Evolutionary conservation across 92 coral and sea anemone genomes (phyloP), one percentile per base, ranked within the genome.

Genomic region (Epizoanthus fatuus): DNA sequence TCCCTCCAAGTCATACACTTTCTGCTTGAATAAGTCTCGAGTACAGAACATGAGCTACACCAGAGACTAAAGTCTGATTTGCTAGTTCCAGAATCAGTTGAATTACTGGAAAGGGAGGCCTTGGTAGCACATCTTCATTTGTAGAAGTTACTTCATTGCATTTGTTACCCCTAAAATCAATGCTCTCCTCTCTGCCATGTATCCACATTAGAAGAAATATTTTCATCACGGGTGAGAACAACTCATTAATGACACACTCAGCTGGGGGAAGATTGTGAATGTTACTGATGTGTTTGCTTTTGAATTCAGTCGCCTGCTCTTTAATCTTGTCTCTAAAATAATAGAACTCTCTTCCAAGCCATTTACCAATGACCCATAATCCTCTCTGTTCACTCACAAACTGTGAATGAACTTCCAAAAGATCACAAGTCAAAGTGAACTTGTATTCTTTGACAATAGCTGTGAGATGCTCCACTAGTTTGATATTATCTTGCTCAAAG

Each of bases 21-120:
- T 95, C 97, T 35, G 96, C 84, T 78, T 86, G 83, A 44, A 92
- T 88, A 4, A 96, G 86, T 63, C 97, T 87, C 17, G 98, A 96
- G 57, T 92, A 96, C 86, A 96, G 64, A 15, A 96, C 98, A 85
- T 96, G 99, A 12, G 99, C 95, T 17, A 96, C 98, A 38, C 99
- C 99, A 22, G 99, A 96, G 19, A 96, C 92, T 19, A 96, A 91
- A 45, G 91, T 96, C 84, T 90, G 92, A 69, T 94, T 96, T 45
- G 93, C 95, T 12, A 96, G 87, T 81, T 96, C 99, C 29, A 96
- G 64, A 15, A 96, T 94, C 22, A 96, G 79, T 74, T 96, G 99
- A 29, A 96, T 85, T 16, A 88, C 62, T 42, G 96, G 94, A 77
- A 84, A 93, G 15, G 86, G 74, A 45, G 68, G 54, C 69, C 74